phyloP scores from a whole-genome alignment of 2,113 vertebrate genomes.

The Onychostruthus taczanowskii region DNA sequence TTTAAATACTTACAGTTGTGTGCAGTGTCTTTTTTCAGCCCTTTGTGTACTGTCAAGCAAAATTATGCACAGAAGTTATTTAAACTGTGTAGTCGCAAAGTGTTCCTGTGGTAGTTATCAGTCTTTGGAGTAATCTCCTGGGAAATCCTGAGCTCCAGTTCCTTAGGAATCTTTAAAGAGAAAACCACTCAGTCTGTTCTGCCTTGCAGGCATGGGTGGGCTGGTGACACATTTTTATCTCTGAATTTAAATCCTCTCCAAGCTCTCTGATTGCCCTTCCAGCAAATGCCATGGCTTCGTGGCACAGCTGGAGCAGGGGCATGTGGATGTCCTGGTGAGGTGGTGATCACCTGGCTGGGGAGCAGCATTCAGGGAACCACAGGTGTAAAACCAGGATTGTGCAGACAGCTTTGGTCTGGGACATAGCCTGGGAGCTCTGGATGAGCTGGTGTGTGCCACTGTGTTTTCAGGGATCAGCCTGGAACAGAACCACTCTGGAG shows the following conservation, averaged over 20 bases:
- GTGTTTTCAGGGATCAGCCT: neutral
- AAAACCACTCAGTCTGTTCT: neutral
- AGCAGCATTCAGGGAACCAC: accelerated
- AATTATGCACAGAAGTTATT: neutral
- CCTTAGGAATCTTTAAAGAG: neutral
- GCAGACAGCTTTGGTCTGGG: accelerated
- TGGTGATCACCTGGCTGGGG: neutral
- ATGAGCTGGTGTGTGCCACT: accelerated
- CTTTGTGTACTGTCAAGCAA: neutral
- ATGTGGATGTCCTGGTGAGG: neutral
- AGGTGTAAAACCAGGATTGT: accelerated
- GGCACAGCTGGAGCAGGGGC: neutral
- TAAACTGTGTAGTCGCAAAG: neutral
- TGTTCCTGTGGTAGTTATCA: neutral
- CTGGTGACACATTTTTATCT: neutral
- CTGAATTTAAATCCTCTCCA: neutral
- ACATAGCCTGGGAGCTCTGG: neutral
- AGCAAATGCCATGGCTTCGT: neutral
- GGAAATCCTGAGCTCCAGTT: neutral
- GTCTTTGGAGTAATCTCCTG: neutral
- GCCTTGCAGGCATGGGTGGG: neutral
- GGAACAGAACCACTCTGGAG: accelerated
- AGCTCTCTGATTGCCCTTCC: neutral
- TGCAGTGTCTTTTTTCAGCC: neutral
- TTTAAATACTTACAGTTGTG: neutral